Base-by-base conservation (phyloP, 2,797 vertebrate genomes). In the Zenarchopterus dispar region DNA sequence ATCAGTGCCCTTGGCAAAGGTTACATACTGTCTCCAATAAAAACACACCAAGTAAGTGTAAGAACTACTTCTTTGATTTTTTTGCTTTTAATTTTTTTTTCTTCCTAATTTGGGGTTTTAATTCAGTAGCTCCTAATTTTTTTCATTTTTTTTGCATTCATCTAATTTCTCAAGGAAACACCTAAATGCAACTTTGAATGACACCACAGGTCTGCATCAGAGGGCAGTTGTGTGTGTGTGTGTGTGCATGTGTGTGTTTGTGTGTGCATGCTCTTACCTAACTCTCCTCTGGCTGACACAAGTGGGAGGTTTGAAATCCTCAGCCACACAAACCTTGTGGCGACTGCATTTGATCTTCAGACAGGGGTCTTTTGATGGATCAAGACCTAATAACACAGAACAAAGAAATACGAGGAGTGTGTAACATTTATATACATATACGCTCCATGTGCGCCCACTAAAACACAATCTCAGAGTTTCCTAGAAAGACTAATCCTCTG, bases 331-430 rank as follows among this genome's bases (percentile, higher is more conserved):
- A 73, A 97, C 94, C 88, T 98, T 98, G 91, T 97, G 96, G 43
- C 92, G 96, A 81, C 95, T 94, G 77, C 97, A 99, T 88, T 99
- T 99, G 84, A 95, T 92, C 93, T 97, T 98, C 85, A 95, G 93
- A 91, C 97, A 99, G 0, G 97, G 97, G 88, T 98, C 96, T 93
- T 95, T 97, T 84, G 95, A 89, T 24, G 95, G 95, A 93, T 98
- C 96, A 81, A 98, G 92, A 88, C 92, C 95, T 96, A 77, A 73
- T 91, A 66, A 43, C 28, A 81, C 26, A 79, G 31, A 70, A 65
- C 7, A 64, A 17, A 51, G 11, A 68, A 15, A 46, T 0, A 9
- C 6, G 5, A 57, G 1, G 16, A 28, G 1, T 24, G 28, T 45
- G 61, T 26, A 22, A 55, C 21, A 5, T 28, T 4, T 56, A 41